These are phyloP conservation scores for Struthio camelus DNA, from an alignment of 2,113 vertebrate species.

Conservation along the genomic window DNA sequence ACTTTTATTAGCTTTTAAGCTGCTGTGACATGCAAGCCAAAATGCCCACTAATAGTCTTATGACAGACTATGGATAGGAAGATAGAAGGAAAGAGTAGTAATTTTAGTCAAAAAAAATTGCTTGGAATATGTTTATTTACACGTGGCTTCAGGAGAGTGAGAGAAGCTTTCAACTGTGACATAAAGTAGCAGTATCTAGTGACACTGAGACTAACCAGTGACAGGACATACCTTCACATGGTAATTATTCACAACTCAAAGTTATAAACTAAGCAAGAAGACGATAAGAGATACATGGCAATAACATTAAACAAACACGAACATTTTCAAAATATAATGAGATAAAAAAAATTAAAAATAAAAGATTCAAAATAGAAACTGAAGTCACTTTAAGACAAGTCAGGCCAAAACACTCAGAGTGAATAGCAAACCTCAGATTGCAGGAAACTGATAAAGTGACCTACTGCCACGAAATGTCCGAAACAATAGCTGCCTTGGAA, in stretches of 20 bases:
- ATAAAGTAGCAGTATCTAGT: neutral
- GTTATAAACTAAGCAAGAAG: neutral
- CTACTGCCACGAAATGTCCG: neutral
- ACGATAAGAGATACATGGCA: neutral
- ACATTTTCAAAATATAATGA: neutral
- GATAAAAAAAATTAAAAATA: neutral
- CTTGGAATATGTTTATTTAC: neutral
- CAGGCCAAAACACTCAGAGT: neutral
- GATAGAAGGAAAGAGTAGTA: neutral
- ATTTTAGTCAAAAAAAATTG: neutral
- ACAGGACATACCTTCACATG: neutral
- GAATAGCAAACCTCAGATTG: neutral
- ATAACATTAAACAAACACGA: neutral
- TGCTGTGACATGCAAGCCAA: neutral
- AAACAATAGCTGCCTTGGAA: neutral
- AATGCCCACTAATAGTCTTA: neutral
- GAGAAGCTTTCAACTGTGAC: neutral
- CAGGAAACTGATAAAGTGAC: neutral
- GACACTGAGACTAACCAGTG: neutral
- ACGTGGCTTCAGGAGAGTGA: neutral
- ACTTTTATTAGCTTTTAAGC: neutral
- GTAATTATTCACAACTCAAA: neutral
- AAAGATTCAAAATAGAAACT: neutral
- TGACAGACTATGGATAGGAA: neutral
- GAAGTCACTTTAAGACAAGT: neutral